Percentiles rank a stretch among this genome's conserved stretches.
These are phyloP conservation scores for Cryptocheilus praepositus DNA, from an alignment of 2,888 invertebrate species.

Conservation along the genomic window DNA sequence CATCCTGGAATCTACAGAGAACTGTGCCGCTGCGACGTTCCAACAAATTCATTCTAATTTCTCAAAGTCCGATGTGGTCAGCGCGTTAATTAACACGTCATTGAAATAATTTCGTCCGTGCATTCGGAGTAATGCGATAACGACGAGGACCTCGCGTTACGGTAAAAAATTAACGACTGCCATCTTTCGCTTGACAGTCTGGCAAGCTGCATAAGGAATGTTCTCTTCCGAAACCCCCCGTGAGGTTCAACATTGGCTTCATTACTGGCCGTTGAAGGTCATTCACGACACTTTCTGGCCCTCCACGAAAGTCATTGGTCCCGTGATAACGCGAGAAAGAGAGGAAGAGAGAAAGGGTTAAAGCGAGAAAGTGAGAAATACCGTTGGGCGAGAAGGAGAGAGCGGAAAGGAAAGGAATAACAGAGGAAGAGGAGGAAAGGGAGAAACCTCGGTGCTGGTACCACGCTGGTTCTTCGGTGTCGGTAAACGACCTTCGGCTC, in stretches of 20 bases:
- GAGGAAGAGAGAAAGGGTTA: constrained; percentile 16
- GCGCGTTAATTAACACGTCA: too few species aligned
- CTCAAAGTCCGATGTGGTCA: too few species aligned
- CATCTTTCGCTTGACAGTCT: constrained; percentile 4
- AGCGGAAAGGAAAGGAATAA: not conserved
- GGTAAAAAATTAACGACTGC: too few species aligned
- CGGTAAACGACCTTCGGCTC: constrained; percentile 59
- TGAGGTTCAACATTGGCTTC: constrained; percentile 44
- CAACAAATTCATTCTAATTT: too few species aligned
- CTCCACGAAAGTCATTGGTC: constrained; percentile 31
- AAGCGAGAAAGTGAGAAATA: not conserved
- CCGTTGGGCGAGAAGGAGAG: constrained; percentile 4
- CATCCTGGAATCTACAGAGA: too few species aligned
- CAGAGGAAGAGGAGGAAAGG: constrained; percentile 5
- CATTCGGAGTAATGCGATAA: too few species aligned
- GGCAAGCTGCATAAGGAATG: constrained; percentile 28
- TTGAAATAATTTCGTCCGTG: too few species aligned
- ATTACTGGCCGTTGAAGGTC: constrained; percentile 39
- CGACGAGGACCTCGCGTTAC: too few species aligned
- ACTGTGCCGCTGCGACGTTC: too few species aligned
- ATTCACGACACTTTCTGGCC: constrained; percentile 47
- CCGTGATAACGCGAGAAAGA: constrained; percentile 37
- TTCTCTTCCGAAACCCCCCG: constrained; percentile 31
- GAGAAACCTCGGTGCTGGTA: constrained; percentile 5
- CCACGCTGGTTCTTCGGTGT: constrained; percentile 45